These are phyloP conservation scores for Cancer borealis DNA, from an alignment of 2,888 invertebrate species.

Conservation along the genomic window DNA sequence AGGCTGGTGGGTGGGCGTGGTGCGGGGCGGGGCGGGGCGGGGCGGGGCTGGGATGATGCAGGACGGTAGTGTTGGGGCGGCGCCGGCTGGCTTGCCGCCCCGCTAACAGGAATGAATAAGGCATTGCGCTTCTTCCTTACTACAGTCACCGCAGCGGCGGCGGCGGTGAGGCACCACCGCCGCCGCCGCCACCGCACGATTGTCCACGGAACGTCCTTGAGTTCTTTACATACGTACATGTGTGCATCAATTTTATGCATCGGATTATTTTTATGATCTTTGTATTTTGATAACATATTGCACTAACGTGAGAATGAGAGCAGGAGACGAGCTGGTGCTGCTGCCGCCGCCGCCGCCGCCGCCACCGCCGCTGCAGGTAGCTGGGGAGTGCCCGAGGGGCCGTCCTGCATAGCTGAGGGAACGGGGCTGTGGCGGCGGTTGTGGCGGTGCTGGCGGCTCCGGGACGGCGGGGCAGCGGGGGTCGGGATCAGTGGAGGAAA, in stretches of 20 bases:
- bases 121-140: slow-evolving; percentile 74
- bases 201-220: slow-evolving; percentile 72
- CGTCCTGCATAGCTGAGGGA: not conserved
- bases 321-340: slow-evolving; percentile 53
- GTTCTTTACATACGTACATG: slow-evolving; percentile 40
- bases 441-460: not conserved
- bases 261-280: slow-evolving; percentile 70
- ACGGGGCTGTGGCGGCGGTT: not conserved
- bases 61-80: slow-evolving; percentile 31
- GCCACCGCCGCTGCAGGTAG: not conserved
- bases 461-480: slow-evolving; percentile 1
- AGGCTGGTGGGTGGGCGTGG: not conserved
- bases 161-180: slow-evolving; percentile 54
- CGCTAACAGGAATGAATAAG: slow-evolving; percentile 73
- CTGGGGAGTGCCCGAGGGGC: not conserved
- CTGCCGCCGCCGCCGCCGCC: not conserved
- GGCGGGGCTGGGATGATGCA: slow-evolving; percentile 39
- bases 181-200: slow-evolving; percentile 55
- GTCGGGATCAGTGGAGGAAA: slow-evolving; percentile 9
- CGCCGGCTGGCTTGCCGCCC: not conserved
- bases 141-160: slow-evolving; percentile 54
- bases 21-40: not conserved
- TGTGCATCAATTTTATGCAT: slow-evolving; percentile 71
- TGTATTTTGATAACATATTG: slow-evolving; percentile 75
- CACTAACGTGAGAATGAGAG: slow-evolving; percentile 71